These are phyloP conservation scores for Monopis laevigella DNA, from an alignment of 2,888 invertebrate genomes.

Conservation along the genomic window DNA sequence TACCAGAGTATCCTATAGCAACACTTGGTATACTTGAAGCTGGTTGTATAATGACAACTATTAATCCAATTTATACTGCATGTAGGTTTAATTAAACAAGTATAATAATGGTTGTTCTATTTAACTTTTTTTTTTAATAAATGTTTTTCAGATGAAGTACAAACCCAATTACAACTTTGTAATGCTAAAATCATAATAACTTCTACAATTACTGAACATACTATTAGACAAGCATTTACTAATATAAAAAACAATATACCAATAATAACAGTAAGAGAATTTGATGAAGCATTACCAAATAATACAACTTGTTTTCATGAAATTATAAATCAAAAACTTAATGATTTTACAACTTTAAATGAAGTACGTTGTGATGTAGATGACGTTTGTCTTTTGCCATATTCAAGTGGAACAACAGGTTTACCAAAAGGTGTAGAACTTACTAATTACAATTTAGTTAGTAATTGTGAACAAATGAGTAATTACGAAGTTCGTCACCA, in stretches of 20 bases:
- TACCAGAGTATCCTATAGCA: conserved; percentile 76
- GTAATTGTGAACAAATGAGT: conserved; percentile 50
- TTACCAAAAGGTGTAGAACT: conserved; percentile 78
- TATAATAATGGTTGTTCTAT: too few species aligned
- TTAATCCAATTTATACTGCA: conserved; percentile 80
- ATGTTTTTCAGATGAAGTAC: conserved; percentile 66
- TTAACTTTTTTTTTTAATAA: conserved; percentile 4
- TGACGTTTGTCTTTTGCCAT: conserved; percentile 75
- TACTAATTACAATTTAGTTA: conserved; percentile 64
- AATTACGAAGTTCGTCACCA: conserved; percentile 28
- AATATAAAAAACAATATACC: conserved; percentile 51
- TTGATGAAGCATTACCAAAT: conserved; percentile 36
- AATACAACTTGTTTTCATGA: conserved; percentile 70
- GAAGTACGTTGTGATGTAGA: conserved; percentile 41
- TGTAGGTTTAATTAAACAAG: too few species aligned
- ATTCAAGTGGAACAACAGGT: conserved; percentile 89
- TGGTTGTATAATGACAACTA: conserved; percentile 73
- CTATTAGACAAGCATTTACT: conserved; percentile 50
- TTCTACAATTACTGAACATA: conserved; percentile 44
- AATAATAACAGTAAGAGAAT: conserved; percentile 44
- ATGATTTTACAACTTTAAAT: conserved; percentile 57
- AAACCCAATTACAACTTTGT: conserved; percentile 65
- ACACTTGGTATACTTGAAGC: conserved; percentile 75
- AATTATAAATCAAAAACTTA: conserved; percentile 47
- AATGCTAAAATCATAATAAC: conserved; percentile 67